These are phyloP conservation scores for Lepidurus packardi DNA, from an alignment of 1,140 invertebrate genomes.

Conservation along the genomic window DNA sequence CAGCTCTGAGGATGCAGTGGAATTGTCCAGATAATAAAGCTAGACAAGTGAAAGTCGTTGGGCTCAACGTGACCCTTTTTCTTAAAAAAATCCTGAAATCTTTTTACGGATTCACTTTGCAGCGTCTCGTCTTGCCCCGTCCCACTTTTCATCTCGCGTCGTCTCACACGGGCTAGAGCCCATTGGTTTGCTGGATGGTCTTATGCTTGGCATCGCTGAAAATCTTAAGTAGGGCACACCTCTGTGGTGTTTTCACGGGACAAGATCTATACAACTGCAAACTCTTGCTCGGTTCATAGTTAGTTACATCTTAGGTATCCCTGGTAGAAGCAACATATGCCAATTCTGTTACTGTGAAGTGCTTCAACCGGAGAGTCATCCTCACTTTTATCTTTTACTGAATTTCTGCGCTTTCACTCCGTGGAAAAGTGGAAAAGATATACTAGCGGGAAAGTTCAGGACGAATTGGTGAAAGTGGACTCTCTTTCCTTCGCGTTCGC, in stretches of 20 bases:
- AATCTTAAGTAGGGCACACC: background rate
- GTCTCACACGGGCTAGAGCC: background rate
- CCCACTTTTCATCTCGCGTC: too few relatives aligned
- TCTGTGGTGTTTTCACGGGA: background rate
- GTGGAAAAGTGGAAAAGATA: background rate
- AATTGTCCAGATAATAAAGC: background rate
- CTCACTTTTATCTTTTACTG: background rate
- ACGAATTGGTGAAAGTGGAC: background rate
- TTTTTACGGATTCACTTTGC: background rate
- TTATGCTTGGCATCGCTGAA: background rate
- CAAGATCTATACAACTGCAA: conserved; percentile 19
- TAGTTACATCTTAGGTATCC: conserved; percentile 11
- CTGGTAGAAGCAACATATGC: background rate
- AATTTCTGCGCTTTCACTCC: background rate
- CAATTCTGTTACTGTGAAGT: background rate
- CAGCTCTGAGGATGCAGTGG: background rate
- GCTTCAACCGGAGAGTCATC: background rate
- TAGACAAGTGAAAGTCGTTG: background rate
- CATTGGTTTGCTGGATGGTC: background rate
- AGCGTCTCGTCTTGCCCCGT: background rate
- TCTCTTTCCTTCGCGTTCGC: background rate
- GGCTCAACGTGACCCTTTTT: background rate
- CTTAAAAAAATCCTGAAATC: background rate
- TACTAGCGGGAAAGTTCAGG: background rate
- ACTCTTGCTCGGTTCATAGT: background rate